Base-by-base conservation (phyloP, 30 jellyfish, hydroid and myxozoan genomes). In the Sanderia malayensis region DNA sequence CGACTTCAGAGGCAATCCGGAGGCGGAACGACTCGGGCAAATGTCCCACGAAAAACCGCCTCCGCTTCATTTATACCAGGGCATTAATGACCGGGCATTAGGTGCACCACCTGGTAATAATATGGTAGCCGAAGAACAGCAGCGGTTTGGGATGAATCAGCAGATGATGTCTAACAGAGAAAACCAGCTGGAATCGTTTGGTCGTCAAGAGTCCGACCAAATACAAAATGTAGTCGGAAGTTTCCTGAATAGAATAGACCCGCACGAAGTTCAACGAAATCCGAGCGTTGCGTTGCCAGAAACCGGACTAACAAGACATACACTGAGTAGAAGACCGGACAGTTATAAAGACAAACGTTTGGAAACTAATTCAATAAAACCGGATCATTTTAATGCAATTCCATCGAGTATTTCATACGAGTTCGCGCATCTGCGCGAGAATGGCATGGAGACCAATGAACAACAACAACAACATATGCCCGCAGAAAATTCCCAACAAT, bases 261-360 rank as follows among this genome's bases (percentile, higher is more conserved):
- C 94, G 27, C 94, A 87, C 46, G 96, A 87, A 57, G 20, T 73
- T 8, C 65, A 45, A 10, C 80, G 58, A 33, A 79, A 80, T 67
- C 93, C 93, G 37, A 80, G 93, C 23, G 84, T 70, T 21, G 93
- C 93, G 0, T 24, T 70, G 80, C 93, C 84, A n/a, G 93, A 80
- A 28, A 80, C 53, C 61, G 84, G 84, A n/a, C 45, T 80, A 19
- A 70, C 93, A 24, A 80, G 84, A 37, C 84, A 80, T 19, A 78
- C 81, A 21, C 89, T 78, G 13, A 65, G 89, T 49, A 49, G 64
- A 24, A 49, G 24, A 49, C 64, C 64, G 11, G n/a, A n/a, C n/a
- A n/a, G n/a, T n/a, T n/a, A n/a, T n/a, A n/a, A n/a, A n/a, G n/a
- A n/a, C n/a, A n/a, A n/a, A n/a, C n/a, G n/a, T n/a, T 11, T 9